phyloP scores from a whole-genome alignment of 23 tunicate genomes.

The Styela clava region DNA sequence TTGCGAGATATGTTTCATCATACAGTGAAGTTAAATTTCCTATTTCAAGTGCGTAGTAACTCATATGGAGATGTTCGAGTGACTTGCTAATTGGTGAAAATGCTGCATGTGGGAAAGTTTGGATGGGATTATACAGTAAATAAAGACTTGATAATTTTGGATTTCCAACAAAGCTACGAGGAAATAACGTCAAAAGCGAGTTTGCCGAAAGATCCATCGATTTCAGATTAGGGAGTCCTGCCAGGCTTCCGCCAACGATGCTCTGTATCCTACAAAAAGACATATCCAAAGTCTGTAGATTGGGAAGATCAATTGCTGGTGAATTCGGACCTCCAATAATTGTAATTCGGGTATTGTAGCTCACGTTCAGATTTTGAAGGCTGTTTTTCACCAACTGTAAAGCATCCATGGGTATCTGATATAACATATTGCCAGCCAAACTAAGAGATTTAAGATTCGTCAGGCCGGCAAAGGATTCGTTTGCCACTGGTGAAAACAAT shows the following conservation, averaged over 20 bases:
- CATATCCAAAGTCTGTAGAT: conserved; percentile 1
- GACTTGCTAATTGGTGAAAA: conserved; percentile 6
- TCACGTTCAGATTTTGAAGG: background rate
- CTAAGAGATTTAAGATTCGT: background rate
- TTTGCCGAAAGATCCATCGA: conserved; percentile 1
- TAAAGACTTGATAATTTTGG: background rate
- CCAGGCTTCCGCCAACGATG: background rate
- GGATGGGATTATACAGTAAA: background rate
- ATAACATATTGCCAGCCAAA: background rate
- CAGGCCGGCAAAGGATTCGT: background rate
- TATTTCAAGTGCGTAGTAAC: background rate
- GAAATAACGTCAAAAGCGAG: background rate
- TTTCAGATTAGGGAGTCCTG: conserved; percentile 9
- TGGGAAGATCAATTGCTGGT: conserved; percentile 6
- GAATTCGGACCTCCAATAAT: background rate
- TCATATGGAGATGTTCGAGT: background rate
- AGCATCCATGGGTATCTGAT: conserved; percentile 16
- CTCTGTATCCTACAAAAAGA: background rate
- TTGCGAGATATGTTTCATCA: background rate
- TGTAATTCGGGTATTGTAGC: background rate
- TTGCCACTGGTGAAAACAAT: background rate
- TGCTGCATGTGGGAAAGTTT: conserved; percentile 1
- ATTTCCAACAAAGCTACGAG: background rate
- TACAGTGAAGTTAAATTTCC: background rate
- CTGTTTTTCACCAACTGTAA: conserved; percentile 5